Percentiles rank a stretch among this genome's conserved stretches.
These are phyloP conservation scores for Phyto melanocephala DNA, from an alignment of 2,888 invertebrate species.

Conservation along the genomic window DNA sequence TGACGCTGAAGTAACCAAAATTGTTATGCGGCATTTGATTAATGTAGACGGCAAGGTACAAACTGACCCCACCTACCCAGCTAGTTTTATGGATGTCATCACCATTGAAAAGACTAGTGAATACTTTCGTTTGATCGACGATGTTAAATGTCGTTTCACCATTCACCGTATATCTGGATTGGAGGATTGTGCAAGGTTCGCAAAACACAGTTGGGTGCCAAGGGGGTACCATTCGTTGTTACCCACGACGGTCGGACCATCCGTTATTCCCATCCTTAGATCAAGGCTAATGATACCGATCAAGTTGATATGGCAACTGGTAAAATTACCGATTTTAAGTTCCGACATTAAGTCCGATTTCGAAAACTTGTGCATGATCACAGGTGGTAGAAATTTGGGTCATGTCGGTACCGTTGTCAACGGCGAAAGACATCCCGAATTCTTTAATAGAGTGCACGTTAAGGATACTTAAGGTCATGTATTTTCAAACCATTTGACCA, in stretches of 20 bases:
- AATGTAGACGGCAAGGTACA: conserved; percentile 99
- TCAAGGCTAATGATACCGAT: conserved; percentile 97
- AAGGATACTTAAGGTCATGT: conserved; percentile 98
- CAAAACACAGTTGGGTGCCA: conserved; percentile 92
- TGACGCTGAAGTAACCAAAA: conserved; percentile 97
- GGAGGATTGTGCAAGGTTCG: conserved; percentile 98
- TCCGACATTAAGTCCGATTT: conserved; percentile 99
- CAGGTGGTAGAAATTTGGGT: conserved; percentile 99
- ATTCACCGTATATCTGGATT: conserved; percentile 98
- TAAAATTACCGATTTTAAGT: conserved; percentile 98
- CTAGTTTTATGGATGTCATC: conserved; percentile 99
- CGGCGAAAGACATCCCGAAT: conserved; percentile 98
- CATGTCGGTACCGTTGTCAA: conserved; percentile 98
- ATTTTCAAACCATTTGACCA: conserved; percentile 97
- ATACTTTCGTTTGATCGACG: conserved; percentile 98
- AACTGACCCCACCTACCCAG: conserved; percentile 97
- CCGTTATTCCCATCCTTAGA: conserved; percentile 97
- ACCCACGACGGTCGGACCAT: conserved; percentile 99
- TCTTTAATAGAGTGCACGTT: conserved; percentile 99
- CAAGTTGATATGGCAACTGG: conserved; percentile 95
- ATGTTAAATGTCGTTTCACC: conserved; percentile 98
- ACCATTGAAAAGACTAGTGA: conserved; percentile 99
- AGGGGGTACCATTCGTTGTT: conserved; percentile 95
- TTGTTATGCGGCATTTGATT: conserved; percentile 97
- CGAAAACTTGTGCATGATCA: conserved; percentile 99